Evolutionary conservation across 2,888 invertebrate genomes (phyloP).

Genomic region (Myathropa florea): DNA sequence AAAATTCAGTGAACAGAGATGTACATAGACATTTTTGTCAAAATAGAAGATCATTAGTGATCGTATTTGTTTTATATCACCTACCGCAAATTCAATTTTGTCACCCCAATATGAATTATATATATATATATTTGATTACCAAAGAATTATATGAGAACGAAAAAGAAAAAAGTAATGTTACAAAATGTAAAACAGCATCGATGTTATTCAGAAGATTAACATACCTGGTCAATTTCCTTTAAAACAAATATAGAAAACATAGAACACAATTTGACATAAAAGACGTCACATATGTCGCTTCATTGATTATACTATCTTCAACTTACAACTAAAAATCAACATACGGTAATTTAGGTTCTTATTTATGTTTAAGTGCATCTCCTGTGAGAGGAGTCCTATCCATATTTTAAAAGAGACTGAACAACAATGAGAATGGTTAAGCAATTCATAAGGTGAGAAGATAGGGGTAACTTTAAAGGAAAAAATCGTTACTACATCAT

Average conservation of each 20-base stretch:
- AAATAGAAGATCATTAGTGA: background rate
- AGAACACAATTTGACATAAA: background rate
- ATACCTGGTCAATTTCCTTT: background rate
- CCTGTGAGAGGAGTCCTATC: too few relatives aligned
- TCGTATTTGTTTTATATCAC: too few relatives aligned
- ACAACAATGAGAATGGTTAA: conserved; percentile 60
- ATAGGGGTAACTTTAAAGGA: background rate
- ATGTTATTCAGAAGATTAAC: background rate
- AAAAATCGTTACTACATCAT: conserved; percentile 12
- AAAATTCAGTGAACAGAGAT: background rate
- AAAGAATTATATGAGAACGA: background rate
- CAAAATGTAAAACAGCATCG: background rate
- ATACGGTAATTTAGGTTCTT: background rate
- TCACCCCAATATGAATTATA: too few relatives aligned
- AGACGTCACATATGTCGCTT: background rate
- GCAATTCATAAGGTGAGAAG: conserved; percentile 58
- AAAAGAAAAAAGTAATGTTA: background rate
- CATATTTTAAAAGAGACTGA: background rate
- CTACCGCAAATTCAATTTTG: too few relatives aligned
- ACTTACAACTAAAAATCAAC: background rate
- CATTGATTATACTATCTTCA: background rate
- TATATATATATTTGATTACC: too few relatives aligned
- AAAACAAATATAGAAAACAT: background rate
- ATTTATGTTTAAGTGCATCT: background rate
- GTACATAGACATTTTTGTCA: background rate